Evolutionary conservation across 1,140 invertebrate genomes (phyloP).

Genomic region (Psix sp.): DNA sequence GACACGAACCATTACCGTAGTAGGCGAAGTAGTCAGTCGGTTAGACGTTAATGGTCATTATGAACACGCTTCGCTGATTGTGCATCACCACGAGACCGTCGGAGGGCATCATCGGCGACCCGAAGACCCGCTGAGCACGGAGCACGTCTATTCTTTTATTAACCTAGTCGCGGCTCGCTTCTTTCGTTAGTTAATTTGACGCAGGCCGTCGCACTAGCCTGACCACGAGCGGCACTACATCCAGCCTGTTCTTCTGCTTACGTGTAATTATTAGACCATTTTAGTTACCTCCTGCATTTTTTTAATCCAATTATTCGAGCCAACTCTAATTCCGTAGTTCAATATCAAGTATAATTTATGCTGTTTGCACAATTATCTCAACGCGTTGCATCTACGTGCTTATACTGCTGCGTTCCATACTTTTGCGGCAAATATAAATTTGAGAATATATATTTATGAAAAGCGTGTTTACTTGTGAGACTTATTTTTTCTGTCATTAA

Average conservation of each 20-base stretch:
- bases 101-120: constrained; percentile 75
- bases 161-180: constrained; percentile 68
- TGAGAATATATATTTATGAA: too few species aligned
- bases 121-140: constrained; percentile 69
- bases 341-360: constrained; percentile 49
- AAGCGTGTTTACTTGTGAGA: too few species aligned
- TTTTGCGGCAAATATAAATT: too few species aligned
- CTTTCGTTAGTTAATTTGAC: constrained; percentile 74
- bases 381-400: constrained; percentile 25
- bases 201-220: constrained; percentile 59
- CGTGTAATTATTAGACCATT: constrained; percentile 54
- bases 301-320: constrained; percentile 46
- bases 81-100: constrained; percentile 70
- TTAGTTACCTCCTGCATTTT: constrained; percentile 52
- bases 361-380: constrained; percentile 37
- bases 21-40: constrained; percentile 71
- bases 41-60: constrained; percentile 76
- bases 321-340: constrained; percentile 44
- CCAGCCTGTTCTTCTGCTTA: constrained; percentile 39
- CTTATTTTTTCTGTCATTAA: too few species aligned
- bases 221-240: constrained; percentile 51
- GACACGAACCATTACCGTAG: constrained; percentile 73
- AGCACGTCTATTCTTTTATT: constrained; percentile 70
- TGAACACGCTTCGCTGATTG: constrained; percentile 75
- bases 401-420: too few species aligned